A percentile compares a stretch with the other conserved stretches of the same genome.
phyloP scores from a whole-genome alignment of 1,140 invertebrate genomes.

The Temnothorax longispinosus region DNA sequence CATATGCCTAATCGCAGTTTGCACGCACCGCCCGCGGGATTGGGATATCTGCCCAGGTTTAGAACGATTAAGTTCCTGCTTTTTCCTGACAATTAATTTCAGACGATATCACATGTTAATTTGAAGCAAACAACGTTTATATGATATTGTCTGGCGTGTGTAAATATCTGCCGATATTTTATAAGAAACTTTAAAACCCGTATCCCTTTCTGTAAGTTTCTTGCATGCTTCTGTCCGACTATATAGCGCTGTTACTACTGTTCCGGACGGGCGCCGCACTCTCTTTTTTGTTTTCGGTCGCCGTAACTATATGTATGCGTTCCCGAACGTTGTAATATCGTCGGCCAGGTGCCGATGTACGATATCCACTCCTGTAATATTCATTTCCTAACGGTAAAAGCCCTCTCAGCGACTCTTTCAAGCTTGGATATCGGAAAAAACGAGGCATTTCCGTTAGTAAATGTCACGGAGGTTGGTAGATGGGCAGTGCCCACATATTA shows the following conservation, averaged over 20 bases:
- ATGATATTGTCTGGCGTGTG: no score
- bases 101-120: not conserved
- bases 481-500: conserved; percentile 73
- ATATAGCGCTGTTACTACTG: conserved; percentile 2
- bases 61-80: not conserved
- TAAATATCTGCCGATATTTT: not conserved
- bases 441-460: conserved; percentile 75
- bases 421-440: conserved; percentile 73
- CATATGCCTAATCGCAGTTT: not conserved
- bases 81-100: not conserved
- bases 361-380: conserved; percentile 69
- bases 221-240: not conserved
- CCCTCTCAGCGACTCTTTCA: conserved; percentile 73
- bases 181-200: no score
- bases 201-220: not conserved
- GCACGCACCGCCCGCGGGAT: not conserved
- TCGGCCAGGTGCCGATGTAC: conserved; percentile 59
- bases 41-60: not conserved
- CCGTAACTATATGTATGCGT: conserved; percentile 30
- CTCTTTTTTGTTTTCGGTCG: conserved; percentile 25
- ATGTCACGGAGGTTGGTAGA: conserved; percentile 72
- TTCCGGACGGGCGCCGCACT: not conserved
- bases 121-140: not conserved
- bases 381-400: conserved; percentile 74
- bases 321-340: conserved; percentile 61